phyloP scores from a whole-genome alignment of 2,113 vertebrate genomes.

The Canis aureus region DNA sequence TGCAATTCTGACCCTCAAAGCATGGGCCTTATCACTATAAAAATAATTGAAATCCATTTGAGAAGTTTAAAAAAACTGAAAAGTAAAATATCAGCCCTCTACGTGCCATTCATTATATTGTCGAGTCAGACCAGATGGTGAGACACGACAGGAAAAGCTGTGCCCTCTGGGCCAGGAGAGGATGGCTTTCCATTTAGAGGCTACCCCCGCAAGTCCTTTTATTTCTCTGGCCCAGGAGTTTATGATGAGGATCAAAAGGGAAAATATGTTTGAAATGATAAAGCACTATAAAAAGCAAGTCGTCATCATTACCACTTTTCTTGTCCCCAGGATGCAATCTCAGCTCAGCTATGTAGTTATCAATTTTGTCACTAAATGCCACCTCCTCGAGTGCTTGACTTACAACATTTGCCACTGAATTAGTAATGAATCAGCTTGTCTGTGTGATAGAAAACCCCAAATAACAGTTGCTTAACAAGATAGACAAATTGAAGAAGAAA shows the following conservation, averaged over 20 bases:
- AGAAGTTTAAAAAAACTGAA: neutral
- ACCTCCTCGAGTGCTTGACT: neutral
- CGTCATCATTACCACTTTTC: neutral
- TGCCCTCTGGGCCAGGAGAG: neutral
- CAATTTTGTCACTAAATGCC: slow-evolving; percentile 19
- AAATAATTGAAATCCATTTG: neutral
- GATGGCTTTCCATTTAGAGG: neutral
- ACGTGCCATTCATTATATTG: neutral
- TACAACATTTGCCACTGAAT: neutral
- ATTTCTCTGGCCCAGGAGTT: slow-evolving; percentile 10
- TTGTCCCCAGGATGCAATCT: neutral
- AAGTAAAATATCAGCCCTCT: neutral
- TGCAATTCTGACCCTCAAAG: neutral
- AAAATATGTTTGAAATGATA: slow-evolving; percentile 28
- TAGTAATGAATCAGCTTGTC: neutral
- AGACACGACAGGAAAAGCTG: neutral
- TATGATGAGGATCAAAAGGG: slow-evolving; percentile 48
- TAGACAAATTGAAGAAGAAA: neutral
- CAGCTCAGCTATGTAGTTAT: neutral
- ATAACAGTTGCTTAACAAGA: slow-evolving; percentile 28
- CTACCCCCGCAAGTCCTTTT: neutral
- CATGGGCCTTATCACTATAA: neutral
- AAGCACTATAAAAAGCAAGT: slow-evolving; percentile 23
- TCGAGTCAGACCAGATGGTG: neutral
- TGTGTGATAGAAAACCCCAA: slow-evolving; percentile 49